A percentile compares a stretch with the other conserved stretches of the same genome.
Evolutionary conservation across 2,888 invertebrate species (phyloP).

Genomic region (Eupeodes luniger): DNA sequence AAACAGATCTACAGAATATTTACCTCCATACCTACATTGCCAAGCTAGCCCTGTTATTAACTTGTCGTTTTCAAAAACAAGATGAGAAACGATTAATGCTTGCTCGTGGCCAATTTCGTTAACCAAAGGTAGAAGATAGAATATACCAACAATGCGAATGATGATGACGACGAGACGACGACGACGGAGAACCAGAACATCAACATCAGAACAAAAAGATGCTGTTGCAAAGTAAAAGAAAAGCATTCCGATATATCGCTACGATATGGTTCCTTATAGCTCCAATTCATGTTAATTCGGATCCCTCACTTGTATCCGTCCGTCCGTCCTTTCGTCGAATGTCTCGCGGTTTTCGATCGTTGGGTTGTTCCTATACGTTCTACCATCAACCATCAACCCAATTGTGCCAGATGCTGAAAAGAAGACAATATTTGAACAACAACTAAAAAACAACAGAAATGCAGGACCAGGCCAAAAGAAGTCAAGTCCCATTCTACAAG

Average conservation of each 20-base stretch:
- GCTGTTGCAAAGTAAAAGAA: constrained; percentile 36
- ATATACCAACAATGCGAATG: constrained; percentile 13
- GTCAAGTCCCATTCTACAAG: constrained; percentile 49
- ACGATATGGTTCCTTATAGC: constrained; percentile 63
- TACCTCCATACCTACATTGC: constrained; percentile 59
- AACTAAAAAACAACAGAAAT: constrained; percentile 1
- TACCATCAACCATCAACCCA: constrained; percentile 6
- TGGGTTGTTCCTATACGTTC: background rate
- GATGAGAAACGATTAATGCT: constrained; percentile 82
- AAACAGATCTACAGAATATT: background rate
- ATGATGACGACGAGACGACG: constrained; percentile 7
- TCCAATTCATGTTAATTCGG: constrained; percentile 69
- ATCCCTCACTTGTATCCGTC: constrained; percentile 25
- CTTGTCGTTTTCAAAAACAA: constrained; percentile 82
- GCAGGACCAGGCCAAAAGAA: constrained; percentile 42
- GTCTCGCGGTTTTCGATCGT: background rate
- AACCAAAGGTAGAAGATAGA: constrained; percentile 5
- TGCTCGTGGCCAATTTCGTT: constrained; percentile 81
- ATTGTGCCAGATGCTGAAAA: constrained; percentile 53
- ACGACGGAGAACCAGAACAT: background rate
- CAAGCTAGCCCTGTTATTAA: constrained; percentile 80
- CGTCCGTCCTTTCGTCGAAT: too few species aligned
- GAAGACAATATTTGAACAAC: background rate
- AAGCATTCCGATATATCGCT: constrained; percentile 60
- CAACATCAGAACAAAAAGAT: constrained; percentile 22